A percentile compares a stretch with the other conserved stretches of the same genome.
Evolutionary conservation across 2,888 invertebrate genomes (phyloP).

Genomic region (Tanaodytes sp.): DNA sequence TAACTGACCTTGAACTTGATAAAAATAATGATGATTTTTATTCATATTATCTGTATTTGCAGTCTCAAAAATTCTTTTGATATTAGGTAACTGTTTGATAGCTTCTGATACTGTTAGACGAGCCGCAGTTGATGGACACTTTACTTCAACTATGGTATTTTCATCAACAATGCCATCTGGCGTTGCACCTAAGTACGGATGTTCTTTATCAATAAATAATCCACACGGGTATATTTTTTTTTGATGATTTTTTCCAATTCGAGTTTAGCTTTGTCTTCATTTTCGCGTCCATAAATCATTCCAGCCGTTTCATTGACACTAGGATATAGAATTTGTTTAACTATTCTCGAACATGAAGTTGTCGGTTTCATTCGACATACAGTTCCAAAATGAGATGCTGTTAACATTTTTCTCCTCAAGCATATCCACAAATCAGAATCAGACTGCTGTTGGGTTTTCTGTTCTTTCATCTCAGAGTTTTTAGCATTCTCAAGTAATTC

Average conservation of each 20-base stretch:
- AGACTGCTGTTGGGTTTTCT: too few relatives aligned
- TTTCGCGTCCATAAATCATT: conserved; percentile 40
- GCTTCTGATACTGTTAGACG: not conserved
- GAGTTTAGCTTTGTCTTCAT: conserved; percentile 29
- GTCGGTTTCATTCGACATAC: too few relatives aligned
- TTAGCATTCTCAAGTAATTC: too few relatives aligned
- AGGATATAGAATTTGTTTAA: too few relatives aligned
- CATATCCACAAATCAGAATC: too few relatives aligned
- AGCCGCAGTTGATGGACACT: conserved; percentile 31
- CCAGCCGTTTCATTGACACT: too few relatives aligned
- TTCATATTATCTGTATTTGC: not conserved
- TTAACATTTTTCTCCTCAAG: too few relatives aligned
- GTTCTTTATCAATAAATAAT: conserved; percentile 48
- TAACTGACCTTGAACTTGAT: conserved; percentile 15
- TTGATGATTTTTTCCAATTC: conserved; percentile 10
- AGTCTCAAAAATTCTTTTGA: conserved; percentile 2
- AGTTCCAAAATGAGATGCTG: too few relatives aligned
- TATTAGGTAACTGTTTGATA: not conserved
- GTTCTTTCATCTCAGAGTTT: too few relatives aligned
- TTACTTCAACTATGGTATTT: conserved; percentile 42
- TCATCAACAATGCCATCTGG: conserved; percentile 49
- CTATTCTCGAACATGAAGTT: not conserved
- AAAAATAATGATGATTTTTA: conserved; percentile 10
- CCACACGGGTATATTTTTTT: conserved; percentile 20
- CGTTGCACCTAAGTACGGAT: conserved; percentile 37